Evolutionary conservation across 2,113 vertebrate species (phyloP), one percentile per base, ranked within the genome.

Genomic region (Otus sunia): DNA sequence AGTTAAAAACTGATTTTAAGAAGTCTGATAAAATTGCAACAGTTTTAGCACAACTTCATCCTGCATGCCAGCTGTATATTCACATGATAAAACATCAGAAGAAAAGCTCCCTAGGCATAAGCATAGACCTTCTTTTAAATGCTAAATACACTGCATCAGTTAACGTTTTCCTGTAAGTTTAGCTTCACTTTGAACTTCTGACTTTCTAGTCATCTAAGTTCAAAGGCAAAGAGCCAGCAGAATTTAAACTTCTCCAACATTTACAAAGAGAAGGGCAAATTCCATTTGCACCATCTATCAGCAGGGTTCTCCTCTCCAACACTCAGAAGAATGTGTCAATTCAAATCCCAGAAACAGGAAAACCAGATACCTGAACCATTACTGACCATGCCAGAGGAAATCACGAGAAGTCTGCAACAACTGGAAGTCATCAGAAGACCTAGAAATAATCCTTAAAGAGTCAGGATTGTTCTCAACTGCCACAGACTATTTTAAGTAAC

Each of bases 201-300:
- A 71, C 66, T 92, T 59, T 67, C 64, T 41, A 92, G 72, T 21
- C 88, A 89, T 43, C 45, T 71, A 86, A 95, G 85, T 94, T 96
- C 91, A 94, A 96, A 97, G 92, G 71, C 74, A 68, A 39, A 72
- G 37, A 95, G 64, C 12, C 26, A 94, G 71, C 21, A 94, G 71
- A 95, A 97, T 47, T 80, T 69, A 86, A 96, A 93, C 39, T 91
- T 94, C 47, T 79, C 45, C 45, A 96, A 83, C 34, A 50, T 5
- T 29, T 49, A 55, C 45, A 41, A 87, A 58, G 45, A 81, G 29
- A 94, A 95, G 53, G 62, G 66, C 20, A 81, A 86, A 77, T 77
- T 93, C 77, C 68, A 78, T 41, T 41, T 81, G 55, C 37, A 49
- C 22, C 37, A 63, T 45, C 53, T 60, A 55, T 41, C 60, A 77